Conservation (phyloP, 2,888 invertebrate genomes). For the Gastracanthus pulcherrimus region DNA sequence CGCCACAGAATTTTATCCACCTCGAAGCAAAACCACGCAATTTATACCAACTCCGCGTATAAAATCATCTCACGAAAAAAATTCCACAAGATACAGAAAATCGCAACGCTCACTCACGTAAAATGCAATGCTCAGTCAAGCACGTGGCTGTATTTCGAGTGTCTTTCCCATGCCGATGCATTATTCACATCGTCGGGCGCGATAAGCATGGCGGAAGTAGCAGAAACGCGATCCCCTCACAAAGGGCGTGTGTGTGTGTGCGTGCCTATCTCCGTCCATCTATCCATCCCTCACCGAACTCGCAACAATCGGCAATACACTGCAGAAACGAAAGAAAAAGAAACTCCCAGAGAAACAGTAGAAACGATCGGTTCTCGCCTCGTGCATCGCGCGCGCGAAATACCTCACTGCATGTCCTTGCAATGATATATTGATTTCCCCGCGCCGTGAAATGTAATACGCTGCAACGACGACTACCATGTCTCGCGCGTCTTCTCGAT, state of each 20-base stretch:
- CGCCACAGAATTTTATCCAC: too few relatives aligned
- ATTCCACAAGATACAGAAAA: too few relatives aligned
- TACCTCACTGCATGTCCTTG: conserved; percentile 60
- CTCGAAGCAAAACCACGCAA: too few relatives aligned
- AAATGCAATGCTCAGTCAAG: neutral
- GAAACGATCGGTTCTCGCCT: neutral
- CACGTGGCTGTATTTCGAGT: neutral
- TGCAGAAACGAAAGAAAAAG: neutral
- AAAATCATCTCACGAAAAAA: too few relatives aligned
- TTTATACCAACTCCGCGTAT: too few relatives aligned
- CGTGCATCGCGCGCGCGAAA: neutral
- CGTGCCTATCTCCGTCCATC: too few relatives aligned
- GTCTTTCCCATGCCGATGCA: neutral
- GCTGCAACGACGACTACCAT: neutral
- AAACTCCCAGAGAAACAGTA: neutral
- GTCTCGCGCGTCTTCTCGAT: neutral
- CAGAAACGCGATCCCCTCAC: neutral
- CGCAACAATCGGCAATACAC: too few relatives aligned
- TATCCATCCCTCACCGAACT: neutral
- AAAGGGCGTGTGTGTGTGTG: neutral
- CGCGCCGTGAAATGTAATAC: conserved; percentile 61
- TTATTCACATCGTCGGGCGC: neutral
- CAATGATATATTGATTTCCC: conserved; percentile 66
- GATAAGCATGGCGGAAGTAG: neutral
- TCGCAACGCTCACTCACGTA: neutral